Percentiles rank a stretch among this genome's conserved stretches.
phyloP scores from a whole-genome alignment of 2,888 invertebrate genomes.

The Eristalinus aeneus region DNA sequence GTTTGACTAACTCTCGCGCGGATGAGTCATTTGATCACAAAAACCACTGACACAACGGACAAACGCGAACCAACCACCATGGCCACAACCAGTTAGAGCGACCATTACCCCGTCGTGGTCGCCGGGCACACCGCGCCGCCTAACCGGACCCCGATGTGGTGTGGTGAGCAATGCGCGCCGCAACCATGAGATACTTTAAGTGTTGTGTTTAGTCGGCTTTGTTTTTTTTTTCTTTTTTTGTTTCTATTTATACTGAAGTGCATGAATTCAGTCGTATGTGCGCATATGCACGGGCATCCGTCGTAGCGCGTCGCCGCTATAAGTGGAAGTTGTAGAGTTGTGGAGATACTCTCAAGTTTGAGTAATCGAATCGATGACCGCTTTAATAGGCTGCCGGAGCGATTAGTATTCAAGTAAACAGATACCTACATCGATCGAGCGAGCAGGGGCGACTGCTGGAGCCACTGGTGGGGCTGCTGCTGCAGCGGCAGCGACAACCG shows the following conservation, averaged over 20 bases:
- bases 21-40: constrained; percentile 55
- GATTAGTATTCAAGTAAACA: constrained; percentile 41
- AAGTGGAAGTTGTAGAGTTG: constrained; percentile 8
- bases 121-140: constrained; percentile 12
- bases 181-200: constrained; percentile 48
- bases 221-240: neutral
- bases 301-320: neutral
- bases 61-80: neutral
- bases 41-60: constrained; percentile 26
- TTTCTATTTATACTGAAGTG: constrained; percentile 19
- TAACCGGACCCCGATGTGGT: constrained; percentile 3
- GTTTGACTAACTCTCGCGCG: constrained; percentile 23
- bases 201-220: neutral
- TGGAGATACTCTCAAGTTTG: constrained; percentile 45
- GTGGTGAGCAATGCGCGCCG: neutral
- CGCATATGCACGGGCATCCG: neutral
- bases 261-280: neutral
- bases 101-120: constrained; percentile 1
- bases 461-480: neutral
- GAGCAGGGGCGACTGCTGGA: neutral
- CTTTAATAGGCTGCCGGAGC: constrained; percentile 42
- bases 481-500: neutral
- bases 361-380: constrained; percentile 51
- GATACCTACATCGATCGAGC: constrained; percentile 1
- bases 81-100: constrained; percentile 37